Evolutionary conservation across 2,888 invertebrate genomes (phyloP).

Genomic region (Steinernema scapterisci): DNA sequence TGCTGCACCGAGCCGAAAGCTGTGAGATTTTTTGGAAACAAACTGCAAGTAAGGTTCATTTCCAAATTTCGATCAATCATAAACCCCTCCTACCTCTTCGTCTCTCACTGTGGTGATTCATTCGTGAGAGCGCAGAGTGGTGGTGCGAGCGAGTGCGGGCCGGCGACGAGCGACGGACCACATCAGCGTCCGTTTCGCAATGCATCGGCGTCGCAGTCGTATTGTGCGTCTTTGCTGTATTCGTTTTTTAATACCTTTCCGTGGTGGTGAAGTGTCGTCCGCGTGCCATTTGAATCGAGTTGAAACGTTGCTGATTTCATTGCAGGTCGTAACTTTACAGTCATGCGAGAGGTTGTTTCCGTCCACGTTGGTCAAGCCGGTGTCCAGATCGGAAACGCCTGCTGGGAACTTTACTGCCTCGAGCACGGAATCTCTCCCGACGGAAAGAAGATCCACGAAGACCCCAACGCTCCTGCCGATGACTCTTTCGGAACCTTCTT

Average conservation of each 20-base stretch:
- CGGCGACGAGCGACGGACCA: constrained; percentile 30
- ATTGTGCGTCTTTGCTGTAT: constrained; percentile 22
- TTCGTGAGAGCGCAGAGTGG: constrained; percentile 32
- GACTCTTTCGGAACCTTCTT: constrained; percentile 83
- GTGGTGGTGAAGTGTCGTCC: neutral
- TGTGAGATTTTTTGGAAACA: neutral
- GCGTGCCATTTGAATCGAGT: no score
- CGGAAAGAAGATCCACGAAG: constrained; percentile 38
- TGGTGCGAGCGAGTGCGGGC: constrained; percentile 31
- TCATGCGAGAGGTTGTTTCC: constrained; percentile 27
- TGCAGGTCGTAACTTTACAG: constrained; percentile 24
- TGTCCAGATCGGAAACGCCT: constrained; percentile 53
- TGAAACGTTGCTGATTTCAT: neutral
- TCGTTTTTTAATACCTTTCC: constrained; percentile 16
- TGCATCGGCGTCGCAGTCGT: constrained; percentile 16
- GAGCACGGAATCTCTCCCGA: constrained; percentile 52
- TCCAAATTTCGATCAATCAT: constrained; percentile 32
- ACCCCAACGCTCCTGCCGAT: constrained; percentile 7
- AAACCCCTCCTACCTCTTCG: constrained; percentile 30
- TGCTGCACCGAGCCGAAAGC: no score
- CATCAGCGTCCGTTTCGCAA: constrained; percentile 31
- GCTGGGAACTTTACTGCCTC: constrained; percentile 52
- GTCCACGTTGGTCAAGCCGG: constrained; percentile 49
- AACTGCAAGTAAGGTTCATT: neutral
- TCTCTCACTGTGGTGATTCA: constrained; percentile 31